Conservation (phyloP, 2,888 invertebrate species). For the Aporophyla lueneburgensis region DNA sequence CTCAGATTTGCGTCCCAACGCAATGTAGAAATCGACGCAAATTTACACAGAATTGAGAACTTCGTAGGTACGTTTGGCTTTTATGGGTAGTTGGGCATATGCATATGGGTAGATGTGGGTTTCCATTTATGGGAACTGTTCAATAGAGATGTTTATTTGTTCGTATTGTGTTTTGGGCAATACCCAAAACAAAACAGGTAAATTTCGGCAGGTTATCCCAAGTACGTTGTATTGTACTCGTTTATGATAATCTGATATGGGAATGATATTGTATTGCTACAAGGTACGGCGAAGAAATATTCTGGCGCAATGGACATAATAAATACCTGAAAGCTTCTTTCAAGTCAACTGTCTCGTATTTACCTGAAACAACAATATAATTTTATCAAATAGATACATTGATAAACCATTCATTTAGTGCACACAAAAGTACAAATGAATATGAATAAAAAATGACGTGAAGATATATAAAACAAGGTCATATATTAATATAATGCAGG, state of each 20-base stretch:
- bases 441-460: neutral
- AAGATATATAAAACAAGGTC: neutral
- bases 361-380: slow-evolving; percentile 33
- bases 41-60: slow-evolving; percentile 19
- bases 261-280: neutral
- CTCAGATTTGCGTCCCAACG: slow-evolving; percentile 8
- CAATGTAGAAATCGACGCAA: slow-evolving; percentile 1
- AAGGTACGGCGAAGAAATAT: neutral
- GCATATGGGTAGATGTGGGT: neutral
- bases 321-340: neutral
- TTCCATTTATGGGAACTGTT: slow-evolving; percentile 6
- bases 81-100: neutral
- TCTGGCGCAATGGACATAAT: neutral
- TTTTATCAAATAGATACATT: neutral
- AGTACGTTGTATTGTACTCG: slow-evolving; percentile 6
- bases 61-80: neutral
- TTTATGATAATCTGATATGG: slow-evolving; percentile 18
- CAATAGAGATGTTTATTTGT: slow-evolving; percentile 33
- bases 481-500: neutral
- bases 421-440: neutral
- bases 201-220: slow-evolving; percentile 19
- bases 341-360: neutral
- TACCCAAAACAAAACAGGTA: slow-evolving; percentile 10
- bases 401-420: neutral
- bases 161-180: slow-evolving; percentile 36